Base-by-base conservation (phyloP, 2,888 invertebrate species). In the Thalpophila matura region DNA sequence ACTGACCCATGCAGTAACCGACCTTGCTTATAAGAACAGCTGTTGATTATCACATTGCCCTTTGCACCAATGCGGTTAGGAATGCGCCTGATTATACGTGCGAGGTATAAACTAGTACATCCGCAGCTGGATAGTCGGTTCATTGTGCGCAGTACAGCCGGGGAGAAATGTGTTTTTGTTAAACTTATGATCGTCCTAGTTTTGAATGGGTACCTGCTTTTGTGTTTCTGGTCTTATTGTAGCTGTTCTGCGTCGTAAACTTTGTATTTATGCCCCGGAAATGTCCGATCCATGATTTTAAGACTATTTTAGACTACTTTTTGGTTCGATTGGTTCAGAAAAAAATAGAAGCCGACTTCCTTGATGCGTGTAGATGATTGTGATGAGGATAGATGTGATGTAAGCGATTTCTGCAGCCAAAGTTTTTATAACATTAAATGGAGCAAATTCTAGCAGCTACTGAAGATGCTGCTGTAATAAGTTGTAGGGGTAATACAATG, bases 21-120 rank as follows among this genome's bases (percentile, higher is more conserved):
- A 63, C 71, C 72, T 76, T 76, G 64, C 29, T 20, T 20, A n/a
- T n/a, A 14, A 7, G 18, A 27, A 18, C 51, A 58, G 45, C 54
- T 31, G 53, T 57, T 18, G 56, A 70, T 65, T 62, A 70, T 42
- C 70, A 22, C 27, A 24, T 51, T 79, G 77, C 65, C 79, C 75
- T 76, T 79, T 75, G 77, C 59, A 55, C 74, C 62, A 38, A 22
- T 51, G 46, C 38, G 51, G 45, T 29, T 18, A 42, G 61, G 66
- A 60, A 75, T 79, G 76, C 65, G 76, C 54, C 38, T 60, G 51
- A 59, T 64, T 59, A 62, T 62, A 50, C 38, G 12, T 33, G 29
- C 20, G 26, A 38, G 38, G 38, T 54, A 38, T 54, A 53, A 75
- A 76, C 51, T 71, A 57, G 54, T 47, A 55, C 72, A 70, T 79